Evolutionary conservation across 1,140 invertebrate genomes (phyloP), one percentile per base, ranked within the genome.

Genomic region (Cyrtorhinus lividipennis): DNA sequence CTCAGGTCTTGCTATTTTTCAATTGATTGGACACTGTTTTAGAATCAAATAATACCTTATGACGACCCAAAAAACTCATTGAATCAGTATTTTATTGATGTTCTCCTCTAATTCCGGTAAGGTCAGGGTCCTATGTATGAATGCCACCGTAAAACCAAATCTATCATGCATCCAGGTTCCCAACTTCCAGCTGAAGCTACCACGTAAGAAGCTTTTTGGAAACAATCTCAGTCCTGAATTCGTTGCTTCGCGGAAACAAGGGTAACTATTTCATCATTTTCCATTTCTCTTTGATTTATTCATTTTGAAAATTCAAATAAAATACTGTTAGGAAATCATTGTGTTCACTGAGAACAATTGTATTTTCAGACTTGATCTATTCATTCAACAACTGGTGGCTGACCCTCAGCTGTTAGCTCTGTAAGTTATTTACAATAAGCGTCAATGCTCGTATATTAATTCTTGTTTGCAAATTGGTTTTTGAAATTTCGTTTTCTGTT

Each of bases 121-220:
- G n/a, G n/a, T n/a, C n/a, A n/a, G n/a, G n/a, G n/a, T n/a, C n/a
- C n/a, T n/a, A n/a, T n/a, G n/a, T n/a, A n/a, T n/a, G n/a, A n/a
- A n/a, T n/a, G n/a, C n/a, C n/a, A n/a, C n/a, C n/a, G n/a, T n/a
- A n/a, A n/a, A n/a, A n/a, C n/a, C n/a, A n/a, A n/a, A n/a, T n/a
- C n/a, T n/a, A n/a, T n/a, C n/a, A n/a, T n/a, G n/a, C n/a, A n/a
- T n/a, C n/a, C 67, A 80, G 79, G 68, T 79, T 56, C 76, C 77
- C 27, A 71, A 76, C 27, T 68, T 75, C 18, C 71, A 75, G 26
- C 67, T 81, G 23, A 78, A 79, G 69, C 71, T 81, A n/a, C 80
- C 80, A 12, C 78, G 79, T 24, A 80, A 80, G 68, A 79, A 76
- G 61, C 71, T 79, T 25, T 81, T 81, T 71, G 77, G 79, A 8